These are phyloP conservation scores for Halcyon leucocephala DNA, from an alignment of 2,797 vertebrate species.

Conservation along the genomic window DNA sequence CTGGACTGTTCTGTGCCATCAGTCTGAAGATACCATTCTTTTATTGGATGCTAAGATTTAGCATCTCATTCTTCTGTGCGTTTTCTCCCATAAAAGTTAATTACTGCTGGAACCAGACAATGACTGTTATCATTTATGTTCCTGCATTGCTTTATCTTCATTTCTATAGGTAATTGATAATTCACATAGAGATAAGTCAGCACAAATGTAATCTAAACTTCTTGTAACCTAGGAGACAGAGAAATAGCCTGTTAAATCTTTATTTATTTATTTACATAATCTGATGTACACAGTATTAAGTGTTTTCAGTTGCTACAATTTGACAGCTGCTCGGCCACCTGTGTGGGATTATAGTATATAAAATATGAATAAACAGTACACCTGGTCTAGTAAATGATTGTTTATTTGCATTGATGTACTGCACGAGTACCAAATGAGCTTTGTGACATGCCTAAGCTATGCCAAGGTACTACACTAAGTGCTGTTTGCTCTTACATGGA, in stretches of 20 bases:
- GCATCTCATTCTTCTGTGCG: neutral
- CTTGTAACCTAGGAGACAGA: neutral
- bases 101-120: neutral
- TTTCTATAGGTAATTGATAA: neutral
- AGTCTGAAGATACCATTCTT: neutral
- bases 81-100: neutral
- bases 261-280: neutral
- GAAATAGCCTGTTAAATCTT: neutral
- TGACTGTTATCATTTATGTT: neutral
- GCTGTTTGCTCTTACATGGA: accelerated
- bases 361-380: neutral
- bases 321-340: neutral
- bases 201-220: neutral
- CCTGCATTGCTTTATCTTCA: neutral
- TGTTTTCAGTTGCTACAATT: neutral
- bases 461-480: accelerated
- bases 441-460: neutral
- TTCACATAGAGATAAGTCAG: neutral
- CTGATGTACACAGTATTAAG: neutral
- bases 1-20: neutral
- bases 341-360: neutral
- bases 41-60: neutral
- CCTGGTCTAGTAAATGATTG: neutral
- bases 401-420: neutral
- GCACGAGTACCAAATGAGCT: neutral